A percentile compares a stretch with the other conserved stretches of the same genome.
These are phyloP conservation scores for Eretmochelys imbricata DNA, from an alignment of 2,113 vertebrate genomes.

Conservation along the genomic window DNA sequence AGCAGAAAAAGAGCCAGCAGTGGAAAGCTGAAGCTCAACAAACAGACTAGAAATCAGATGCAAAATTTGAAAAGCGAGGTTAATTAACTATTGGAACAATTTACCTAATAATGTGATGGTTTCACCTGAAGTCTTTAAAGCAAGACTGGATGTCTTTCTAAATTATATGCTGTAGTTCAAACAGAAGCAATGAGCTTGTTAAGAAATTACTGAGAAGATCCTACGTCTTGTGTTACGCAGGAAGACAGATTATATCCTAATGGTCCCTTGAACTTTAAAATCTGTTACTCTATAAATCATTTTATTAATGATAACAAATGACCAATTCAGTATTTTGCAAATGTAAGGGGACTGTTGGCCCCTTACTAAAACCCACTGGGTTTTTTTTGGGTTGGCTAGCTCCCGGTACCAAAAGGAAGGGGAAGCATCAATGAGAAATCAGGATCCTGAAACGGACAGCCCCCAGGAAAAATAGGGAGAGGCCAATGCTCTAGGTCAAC, in stretches of 20 bases:
- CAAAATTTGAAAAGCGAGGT: no score
- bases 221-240: fast-evolving
- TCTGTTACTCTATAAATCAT: neutral
- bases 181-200: neutral
- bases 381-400: no score
- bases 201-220: neutral
- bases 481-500: no score
- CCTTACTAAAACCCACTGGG: no score
- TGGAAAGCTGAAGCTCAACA: neutral
- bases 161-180: neutral
- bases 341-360: neutral
- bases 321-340: neutral
- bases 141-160: neutral
- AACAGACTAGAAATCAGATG: neutral
- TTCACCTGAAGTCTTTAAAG: no score
- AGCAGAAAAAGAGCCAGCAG: neutral
- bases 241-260: fast-evolving
- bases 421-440: no score
- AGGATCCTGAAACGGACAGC: no score
- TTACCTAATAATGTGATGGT: no score
- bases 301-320: fast-evolving
- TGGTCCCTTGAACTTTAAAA: neutral
- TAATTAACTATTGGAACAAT: no score
- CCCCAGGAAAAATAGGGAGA: no score
- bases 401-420: no score